Conservation (phyloP, 1,140 invertebrate species). For the Drosophila truncata region DNA sequence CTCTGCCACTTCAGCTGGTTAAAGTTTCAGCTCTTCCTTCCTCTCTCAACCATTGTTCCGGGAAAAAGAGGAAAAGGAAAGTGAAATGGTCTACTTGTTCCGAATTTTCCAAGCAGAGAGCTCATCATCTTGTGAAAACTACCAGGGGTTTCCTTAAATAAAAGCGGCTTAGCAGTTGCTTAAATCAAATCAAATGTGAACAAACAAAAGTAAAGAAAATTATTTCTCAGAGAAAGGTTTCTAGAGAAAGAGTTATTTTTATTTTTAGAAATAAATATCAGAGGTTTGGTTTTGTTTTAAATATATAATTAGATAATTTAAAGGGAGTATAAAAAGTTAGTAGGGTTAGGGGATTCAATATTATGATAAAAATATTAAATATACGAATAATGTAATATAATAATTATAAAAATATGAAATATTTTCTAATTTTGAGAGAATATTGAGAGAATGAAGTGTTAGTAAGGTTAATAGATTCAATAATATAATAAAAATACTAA, state of each 20-base stretch:
- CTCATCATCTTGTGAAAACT: constrained; percentile 10
- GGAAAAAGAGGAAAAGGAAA: neutral
- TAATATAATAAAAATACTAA: too few relatives aligned
- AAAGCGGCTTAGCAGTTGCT: neutral
- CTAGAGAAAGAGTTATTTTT: neutral
- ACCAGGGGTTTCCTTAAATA: neutral
- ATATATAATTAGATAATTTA: neutral
- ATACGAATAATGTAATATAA: too few relatives aligned
- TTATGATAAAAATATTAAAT: too few relatives aligned
- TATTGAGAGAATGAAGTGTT: neutral
- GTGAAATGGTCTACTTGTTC: constrained; percentile 8
- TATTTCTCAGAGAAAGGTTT: neutral
- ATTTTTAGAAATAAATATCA: neutral
- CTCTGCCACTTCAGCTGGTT: constrained; percentile 31
- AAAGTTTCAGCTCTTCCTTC: constrained; percentile 22
- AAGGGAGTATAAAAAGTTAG: neutral
- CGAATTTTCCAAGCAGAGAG: constrained; percentile 7
- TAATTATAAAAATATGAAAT: too few relatives aligned
- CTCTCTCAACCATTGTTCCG: constrained; percentile 18
- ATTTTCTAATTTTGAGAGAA: too few relatives aligned
- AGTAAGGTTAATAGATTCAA: neutral
- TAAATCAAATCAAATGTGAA: constrained; percentile 6
- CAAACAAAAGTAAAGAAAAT: neutral
- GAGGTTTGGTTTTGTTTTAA: neutral
- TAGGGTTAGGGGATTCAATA: too few relatives aligned